These are phyloP conservation scores for Phycodurus eques DNA, from an alignment of 2,113 vertebrate species.

Conservation along the genomic window DNA sequence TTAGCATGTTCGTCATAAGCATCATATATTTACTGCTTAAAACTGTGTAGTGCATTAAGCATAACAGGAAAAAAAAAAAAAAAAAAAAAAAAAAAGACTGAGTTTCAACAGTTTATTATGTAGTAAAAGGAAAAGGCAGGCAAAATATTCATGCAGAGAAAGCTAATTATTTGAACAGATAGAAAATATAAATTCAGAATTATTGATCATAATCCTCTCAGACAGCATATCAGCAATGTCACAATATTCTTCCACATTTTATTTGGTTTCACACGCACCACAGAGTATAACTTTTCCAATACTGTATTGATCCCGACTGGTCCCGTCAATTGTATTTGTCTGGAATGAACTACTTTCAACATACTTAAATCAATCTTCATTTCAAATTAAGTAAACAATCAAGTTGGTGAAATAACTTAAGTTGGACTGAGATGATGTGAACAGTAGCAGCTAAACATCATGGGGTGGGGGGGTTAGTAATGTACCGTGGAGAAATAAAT, in stretches of 20 bases:
- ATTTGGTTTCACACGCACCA: conserved; percentile 71
- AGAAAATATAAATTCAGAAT: conserved; percentile 56
- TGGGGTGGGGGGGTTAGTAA: conserved; percentile 75
- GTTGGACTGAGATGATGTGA: conserved; percentile 35
- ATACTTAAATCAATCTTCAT: conserved; percentile 17
- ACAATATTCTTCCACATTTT: conserved; percentile 62
- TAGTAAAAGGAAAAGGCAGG: conserved; percentile 60
- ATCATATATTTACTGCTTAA: not conserved
- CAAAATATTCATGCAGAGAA: conserved; percentile 50
- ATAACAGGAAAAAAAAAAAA: not conserved
- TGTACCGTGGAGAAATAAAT: conserved; percentile 79
- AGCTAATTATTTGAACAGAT: conserved; percentile 36
- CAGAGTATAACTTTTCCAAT: conserved; percentile 69
- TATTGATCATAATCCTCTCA: conserved; percentile 42
- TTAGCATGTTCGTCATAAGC: not conserved
- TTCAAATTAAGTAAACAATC: conserved; percentile 39
- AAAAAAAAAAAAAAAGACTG: conserved; percentile 13
- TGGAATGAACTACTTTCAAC: conserved; percentile 15
- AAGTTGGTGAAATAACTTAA: conserved; percentile 32
- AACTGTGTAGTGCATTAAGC: not conserved
- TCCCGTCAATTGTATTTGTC: conserved; percentile 18
- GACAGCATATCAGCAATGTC: conserved; percentile 58
- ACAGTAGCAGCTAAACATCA: conserved; percentile 59
- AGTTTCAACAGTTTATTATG: conserved; percentile 71
- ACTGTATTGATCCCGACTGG: conserved; percentile 74